phyloP scores from a whole-genome alignment of 2,797 vertebrate species.

The Arvicola amphibius region DNA sequence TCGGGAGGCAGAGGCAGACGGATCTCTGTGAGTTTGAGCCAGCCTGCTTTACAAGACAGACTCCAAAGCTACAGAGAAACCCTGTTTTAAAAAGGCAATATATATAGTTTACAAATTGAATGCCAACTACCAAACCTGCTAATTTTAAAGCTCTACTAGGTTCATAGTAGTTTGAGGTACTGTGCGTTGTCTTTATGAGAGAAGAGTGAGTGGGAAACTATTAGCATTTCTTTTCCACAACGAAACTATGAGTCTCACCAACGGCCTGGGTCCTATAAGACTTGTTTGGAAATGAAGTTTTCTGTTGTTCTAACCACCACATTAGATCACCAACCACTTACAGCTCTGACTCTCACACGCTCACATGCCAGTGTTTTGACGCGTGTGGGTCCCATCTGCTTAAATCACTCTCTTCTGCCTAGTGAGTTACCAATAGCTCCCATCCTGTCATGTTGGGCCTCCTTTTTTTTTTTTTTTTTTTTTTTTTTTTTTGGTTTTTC shows the following conservation, averaged over 20 bases:
- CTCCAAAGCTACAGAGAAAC: too few relatives aligned
- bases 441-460: not conserved
- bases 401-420: not conserved
- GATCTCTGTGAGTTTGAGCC: too few relatives aligned
- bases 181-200: not conserved
- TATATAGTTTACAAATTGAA: not conserved
- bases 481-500: too few relatives aligned
- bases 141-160: slow-evolving; percentile 2
- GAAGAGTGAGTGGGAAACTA: slow-evolving; percentile 21
- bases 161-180: slow-evolving; percentile 6
- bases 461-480: too few relatives aligned
- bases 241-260: not conserved
- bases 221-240: slow-evolving; percentile 25
- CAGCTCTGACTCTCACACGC: not conserved
- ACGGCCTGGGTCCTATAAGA: not conserved
- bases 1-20: too few relatives aligned
- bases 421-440: slow-evolving; percentile 21
- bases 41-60: too few relatives aligned
- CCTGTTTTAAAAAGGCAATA: too few relatives aligned
- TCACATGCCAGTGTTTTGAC: not conserved
- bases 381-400: not conserved
- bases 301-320: not conserved
- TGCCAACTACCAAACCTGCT: not conserved
- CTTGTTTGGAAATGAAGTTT: slow-evolving; percentile 31
- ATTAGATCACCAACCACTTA: not conserved